A percentile compares a stretch with the other conserved stretches of the same genome.
Evolutionary conservation across 2,113 vertebrate genomes (phyloP).

Genomic region (Numenius arquata): DNA sequence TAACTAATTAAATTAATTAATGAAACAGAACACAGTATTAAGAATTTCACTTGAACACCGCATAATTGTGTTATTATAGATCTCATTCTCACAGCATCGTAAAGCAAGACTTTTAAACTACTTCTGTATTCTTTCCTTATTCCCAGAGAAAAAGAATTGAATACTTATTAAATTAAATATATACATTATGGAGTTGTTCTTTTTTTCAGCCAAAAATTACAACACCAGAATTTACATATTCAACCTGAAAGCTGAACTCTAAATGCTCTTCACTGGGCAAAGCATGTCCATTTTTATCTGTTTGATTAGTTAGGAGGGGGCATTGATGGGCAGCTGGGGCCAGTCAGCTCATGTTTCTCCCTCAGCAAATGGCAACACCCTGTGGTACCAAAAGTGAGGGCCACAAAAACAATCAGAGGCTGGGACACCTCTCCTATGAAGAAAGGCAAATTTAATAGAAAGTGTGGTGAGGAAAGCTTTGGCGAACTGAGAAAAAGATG

Average conservation of each 20-base stretch:
- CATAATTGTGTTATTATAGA: background rate
- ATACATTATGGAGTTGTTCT: background rate
- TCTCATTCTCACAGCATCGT: background rate
- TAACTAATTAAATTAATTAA: slow-evolving; percentile 13
- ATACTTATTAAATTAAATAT: background rate
- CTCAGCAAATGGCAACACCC: background rate
- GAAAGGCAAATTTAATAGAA: background rate
- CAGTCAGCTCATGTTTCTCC: background rate
- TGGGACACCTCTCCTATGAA: background rate
- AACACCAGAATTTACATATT: background rate
- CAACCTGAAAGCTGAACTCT: background rate
- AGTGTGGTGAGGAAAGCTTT: background rate
- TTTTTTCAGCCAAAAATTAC: background rate
- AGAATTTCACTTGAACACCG: background rate
- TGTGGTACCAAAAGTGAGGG: background rate
- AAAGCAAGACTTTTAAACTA: background rate
- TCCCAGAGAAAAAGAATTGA: background rate
- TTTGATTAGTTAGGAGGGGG: background rate
- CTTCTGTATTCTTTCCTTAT: background rate
- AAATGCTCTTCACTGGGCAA: background rate
- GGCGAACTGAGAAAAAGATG: background rate
- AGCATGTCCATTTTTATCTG: background rate
- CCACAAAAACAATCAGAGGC: background rate
- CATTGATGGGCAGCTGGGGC: background rate
- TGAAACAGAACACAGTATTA: background rate